Evolutionary conservation across 2,888 invertebrate species (phyloP).

Genomic region (Aporophyla nigra): DNA sequence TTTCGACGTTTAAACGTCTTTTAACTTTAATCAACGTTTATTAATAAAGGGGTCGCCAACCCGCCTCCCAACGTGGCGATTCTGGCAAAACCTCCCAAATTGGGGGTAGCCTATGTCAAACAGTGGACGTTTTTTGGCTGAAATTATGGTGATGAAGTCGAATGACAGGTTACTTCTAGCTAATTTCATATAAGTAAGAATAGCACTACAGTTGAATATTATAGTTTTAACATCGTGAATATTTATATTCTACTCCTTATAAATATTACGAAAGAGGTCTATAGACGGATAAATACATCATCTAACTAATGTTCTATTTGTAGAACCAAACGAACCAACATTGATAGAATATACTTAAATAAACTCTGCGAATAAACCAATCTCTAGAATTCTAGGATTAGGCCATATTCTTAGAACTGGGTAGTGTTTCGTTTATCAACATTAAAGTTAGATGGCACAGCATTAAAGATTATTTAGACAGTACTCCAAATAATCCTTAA

Average conservation of each 20-base stretch:
- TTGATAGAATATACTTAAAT: conserved; percentile 32
- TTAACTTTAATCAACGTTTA: too few species aligned
- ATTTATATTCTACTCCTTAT: too few species aligned
- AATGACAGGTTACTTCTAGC: too few species aligned
- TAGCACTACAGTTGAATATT: background rate
- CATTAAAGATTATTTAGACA: background rate
- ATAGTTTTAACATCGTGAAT: background rate
- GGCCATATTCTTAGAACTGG: background rate
- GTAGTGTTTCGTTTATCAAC: conserved; percentile 6
- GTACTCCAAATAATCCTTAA: background rate
- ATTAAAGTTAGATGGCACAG: background rate
- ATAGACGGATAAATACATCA: background rate
- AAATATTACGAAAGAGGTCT: background rate
- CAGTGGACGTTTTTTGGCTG: too few species aligned
- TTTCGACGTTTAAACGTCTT: too few species aligned
- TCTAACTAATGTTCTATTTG: conserved; percentile 21
- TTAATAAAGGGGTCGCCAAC: too few species aligned
- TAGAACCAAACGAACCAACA: conserved; percentile 9
- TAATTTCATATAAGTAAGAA: too few species aligned
- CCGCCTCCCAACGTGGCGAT: too few species aligned
- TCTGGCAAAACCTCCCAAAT: too few species aligned
- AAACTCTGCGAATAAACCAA: conserved; percentile 1
- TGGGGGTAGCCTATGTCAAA: too few species aligned
- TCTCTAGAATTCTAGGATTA: background rate
- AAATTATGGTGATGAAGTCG: too few species aligned